Conservation (phyloP, 2,888 invertebrate genomes). For the Keiferia lycopersicella region DNA sequence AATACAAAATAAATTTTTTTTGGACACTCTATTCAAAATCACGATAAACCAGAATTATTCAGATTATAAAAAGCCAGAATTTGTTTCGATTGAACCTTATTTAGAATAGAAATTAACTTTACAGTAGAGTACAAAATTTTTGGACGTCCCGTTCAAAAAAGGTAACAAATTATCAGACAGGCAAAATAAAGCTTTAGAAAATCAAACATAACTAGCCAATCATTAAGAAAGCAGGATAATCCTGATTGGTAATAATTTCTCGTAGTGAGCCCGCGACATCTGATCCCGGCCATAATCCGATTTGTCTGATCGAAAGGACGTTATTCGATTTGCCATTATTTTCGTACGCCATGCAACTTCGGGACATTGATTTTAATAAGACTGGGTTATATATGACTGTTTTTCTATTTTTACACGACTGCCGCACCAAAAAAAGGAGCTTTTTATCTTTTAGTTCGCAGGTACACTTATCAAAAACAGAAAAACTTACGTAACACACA, state of each 20-base stretch:
- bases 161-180: too few relatives aligned
- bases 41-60: too few relatives aligned
- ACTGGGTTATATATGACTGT: constrained; percentile 39
- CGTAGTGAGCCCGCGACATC: constrained; percentile 61
- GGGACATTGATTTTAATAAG: constrained; percentile 76
- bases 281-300: constrained; percentile 75
- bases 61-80: too few relatives aligned
- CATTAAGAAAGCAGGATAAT: constrained; percentile 63
- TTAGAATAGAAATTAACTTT: too few relatives aligned
- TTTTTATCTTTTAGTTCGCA: background rate
- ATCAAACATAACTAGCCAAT: constrained; percentile 48
- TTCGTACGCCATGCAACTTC: constrained; percentile 55
- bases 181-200: constrained; percentile 20
- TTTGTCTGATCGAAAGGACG: constrained; percentile 71
- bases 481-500: too few relatives aligned
- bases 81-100: too few relatives aligned
- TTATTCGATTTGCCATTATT: constrained; percentile 75
- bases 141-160: too few relatives aligned
- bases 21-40: too few relatives aligned
- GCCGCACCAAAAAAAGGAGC: too few relatives aligned
- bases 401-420: background rate
- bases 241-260: constrained; percentile 65
- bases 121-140: too few relatives aligned
- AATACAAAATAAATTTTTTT: too few relatives aligned
- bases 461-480: too few relatives aligned